These are phyloP conservation scores for Pogonognathellus flavescens DNA, from an alignment of 1,140 invertebrate genomes.

Conservation along the genomic window DNA sequence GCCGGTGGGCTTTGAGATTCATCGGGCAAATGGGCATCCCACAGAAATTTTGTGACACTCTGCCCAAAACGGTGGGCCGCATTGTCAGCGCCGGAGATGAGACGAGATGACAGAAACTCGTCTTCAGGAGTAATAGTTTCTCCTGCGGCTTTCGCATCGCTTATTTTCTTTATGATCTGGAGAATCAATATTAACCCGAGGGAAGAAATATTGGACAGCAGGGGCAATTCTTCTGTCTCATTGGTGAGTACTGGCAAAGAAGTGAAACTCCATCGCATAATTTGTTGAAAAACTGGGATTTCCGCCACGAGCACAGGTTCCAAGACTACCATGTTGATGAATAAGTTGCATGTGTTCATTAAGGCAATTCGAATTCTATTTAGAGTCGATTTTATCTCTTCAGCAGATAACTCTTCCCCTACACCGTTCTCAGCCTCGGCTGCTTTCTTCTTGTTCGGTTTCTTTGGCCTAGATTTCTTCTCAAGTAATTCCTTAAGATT, in stretches of 20 bases:
- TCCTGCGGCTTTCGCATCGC: slow-evolving; percentile 78
- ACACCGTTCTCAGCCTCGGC: slow-evolving; percentile 18
- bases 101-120: slow-evolving; percentile 60
- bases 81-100: slow-evolving; percentile 65
- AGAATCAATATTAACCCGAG: slow-evolving; percentile 86
- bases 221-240: slow-evolving; percentile 82
- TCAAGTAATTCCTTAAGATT: slow-evolving; percentile 70
- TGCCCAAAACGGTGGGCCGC: slow-evolving; percentile 81
- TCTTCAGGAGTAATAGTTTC: slow-evolving; percentile 86
- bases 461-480: slow-evolving; percentile 61
- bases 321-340: slow-evolving; percentile 92
- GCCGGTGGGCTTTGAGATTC: slow-evolving; percentile 82
- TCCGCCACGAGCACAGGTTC: slow-evolving; percentile 86
- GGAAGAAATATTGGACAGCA: slow-evolving; percentile 87
- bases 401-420: slow-evolving; percentile 43
- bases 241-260: slow-evolving; percentile 87
- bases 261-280: slow-evolving; percentile 88
- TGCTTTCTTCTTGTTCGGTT: slow-evolving; percentile 56
- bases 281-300: slow-evolving; percentile 80
- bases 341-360: slow-evolving; percentile 88
- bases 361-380: slow-evolving; percentile 77
- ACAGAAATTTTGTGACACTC: slow-evolving; percentile 87
- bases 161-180: slow-evolving; percentile 77
- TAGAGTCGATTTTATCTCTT: slow-evolving; percentile 63
- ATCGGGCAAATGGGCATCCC: slow-evolving; percentile 91